phyloP scores from a whole-genome alignment of 2,797 vertebrate genomes.

The Sciurus carolinensis region DNA sequence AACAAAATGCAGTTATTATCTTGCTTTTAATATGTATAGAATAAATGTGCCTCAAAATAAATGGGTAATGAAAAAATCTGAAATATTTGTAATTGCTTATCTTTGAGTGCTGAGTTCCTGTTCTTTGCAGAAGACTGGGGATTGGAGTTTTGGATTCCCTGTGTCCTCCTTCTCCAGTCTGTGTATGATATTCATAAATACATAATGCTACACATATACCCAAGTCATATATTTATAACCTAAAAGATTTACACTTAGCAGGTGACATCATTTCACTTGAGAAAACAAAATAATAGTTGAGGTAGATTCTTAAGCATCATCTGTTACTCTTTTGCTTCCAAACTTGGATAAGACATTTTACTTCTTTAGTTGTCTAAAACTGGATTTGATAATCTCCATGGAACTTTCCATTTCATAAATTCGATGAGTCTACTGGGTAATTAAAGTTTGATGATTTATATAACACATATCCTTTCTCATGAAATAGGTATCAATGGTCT shows the following conservation, averaged over 20 bases:
- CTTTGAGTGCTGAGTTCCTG: neutral
- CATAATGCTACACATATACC: neutral
- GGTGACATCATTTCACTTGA: neutral
- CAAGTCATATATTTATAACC: neutral
- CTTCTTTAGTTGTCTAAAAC: neutral
- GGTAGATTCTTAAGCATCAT: neutral
- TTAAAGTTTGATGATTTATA: slow-evolving; percentile 14
- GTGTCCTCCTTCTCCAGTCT: too few relatives aligned
- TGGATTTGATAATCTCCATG: neutral
- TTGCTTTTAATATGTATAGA: slow-evolving; percentile 33
- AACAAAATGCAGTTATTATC: neutral
- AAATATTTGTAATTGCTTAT: slow-evolving; percentile 62
- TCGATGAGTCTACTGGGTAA: neutral
- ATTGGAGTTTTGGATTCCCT: too few relatives aligned
- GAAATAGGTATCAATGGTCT: slow-evolving; percentile 29
- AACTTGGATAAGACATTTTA: neutral
- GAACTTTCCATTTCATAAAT: slow-evolving; percentile 38
- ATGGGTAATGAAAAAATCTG: slow-evolving; percentile 56
- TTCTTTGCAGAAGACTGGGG: too few relatives aligned
- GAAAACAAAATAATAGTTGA: neutral
- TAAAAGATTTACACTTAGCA: neutral
- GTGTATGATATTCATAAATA: neutral
- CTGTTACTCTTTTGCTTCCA: neutral
- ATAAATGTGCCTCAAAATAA: slow-evolving; percentile 78
- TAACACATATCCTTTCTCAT: neutral